These are phyloP conservation scores for Ancistrus triradiatus DNA, from an alignment of 2,113 vertebrate genomes.

Conservation along the genomic window DNA sequence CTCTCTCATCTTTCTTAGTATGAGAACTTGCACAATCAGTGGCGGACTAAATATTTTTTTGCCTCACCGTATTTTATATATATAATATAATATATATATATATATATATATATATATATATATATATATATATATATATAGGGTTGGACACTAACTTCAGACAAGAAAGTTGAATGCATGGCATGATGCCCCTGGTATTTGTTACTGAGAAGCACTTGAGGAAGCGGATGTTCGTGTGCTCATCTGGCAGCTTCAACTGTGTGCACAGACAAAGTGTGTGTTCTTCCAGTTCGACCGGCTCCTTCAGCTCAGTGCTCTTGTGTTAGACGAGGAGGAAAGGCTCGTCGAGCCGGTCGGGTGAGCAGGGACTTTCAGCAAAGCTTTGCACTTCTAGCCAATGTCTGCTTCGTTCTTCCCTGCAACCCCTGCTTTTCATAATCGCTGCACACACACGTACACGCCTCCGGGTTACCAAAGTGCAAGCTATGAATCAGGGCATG, in stretches of 20 bases:
- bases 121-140: too few species aligned
- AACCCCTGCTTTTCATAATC: neutral
- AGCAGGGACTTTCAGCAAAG: slow-evolving; percentile 17
- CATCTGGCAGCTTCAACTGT: neutral
- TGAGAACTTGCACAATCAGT: too few species aligned
- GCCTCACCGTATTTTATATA: too few species aligned
- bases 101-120: too few species aligned
- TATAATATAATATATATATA: too few species aligned
- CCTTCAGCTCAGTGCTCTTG: neutral
- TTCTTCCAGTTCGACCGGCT: slow-evolving; percentile 39
- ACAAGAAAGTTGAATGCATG: too few species aligned
- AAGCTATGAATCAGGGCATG: neutral
- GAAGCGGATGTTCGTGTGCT: slow-evolving; percentile 26
- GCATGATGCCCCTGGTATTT: too few species aligned
- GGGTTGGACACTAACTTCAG: too few species aligned
- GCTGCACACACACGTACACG: neutral
- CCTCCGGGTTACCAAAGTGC: slow-evolving; percentile 3
- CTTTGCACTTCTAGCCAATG: neutral
- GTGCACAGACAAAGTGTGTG: slow-evolving; percentile 12
- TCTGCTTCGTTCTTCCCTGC: neutral
- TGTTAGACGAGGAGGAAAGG: slow-evolving; percentile 1
- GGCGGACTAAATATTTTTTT: too few species aligned
- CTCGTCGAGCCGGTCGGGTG: slow-evolving; percentile 35
- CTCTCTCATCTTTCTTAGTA: too few species aligned
- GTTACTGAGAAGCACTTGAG: too few species aligned